Conservation (phyloP, 2,113 vertebrate genomes). For the Rhinoderma darwinii region DNA sequence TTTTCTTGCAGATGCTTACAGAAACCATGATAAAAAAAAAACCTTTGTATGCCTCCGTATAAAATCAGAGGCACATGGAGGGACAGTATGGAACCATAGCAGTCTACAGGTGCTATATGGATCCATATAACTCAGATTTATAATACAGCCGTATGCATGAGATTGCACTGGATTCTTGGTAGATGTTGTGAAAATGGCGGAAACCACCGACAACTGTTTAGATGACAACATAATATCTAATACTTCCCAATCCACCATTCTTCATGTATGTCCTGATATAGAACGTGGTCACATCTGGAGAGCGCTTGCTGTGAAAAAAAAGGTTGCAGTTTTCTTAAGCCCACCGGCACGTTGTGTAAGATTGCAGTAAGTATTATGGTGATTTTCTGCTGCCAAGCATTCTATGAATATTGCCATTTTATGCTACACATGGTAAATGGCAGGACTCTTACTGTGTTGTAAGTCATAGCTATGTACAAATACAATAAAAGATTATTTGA, state of each 20-base stretch:
- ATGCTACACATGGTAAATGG: neutral
- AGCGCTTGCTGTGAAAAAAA: neutral
- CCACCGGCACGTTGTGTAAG: neutral
- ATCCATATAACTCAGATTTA: too few relatives aligned
- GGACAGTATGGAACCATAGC: too few relatives aligned
- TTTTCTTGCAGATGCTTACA: too few relatives aligned
- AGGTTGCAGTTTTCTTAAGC: neutral
- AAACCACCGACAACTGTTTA: neutral
- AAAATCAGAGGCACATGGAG: too few relatives aligned
- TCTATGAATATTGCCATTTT: neutral
- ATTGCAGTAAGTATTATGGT: neutral
- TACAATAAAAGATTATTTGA: too few relatives aligned
- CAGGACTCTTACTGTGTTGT: neutral
- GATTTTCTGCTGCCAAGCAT: neutral
- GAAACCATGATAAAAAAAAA: too few relatives aligned
- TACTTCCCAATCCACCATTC: neutral
- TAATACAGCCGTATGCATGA: too few relatives aligned
- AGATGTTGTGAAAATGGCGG: too few relatives aligned
- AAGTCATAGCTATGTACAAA: neutral
- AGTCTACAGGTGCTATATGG: too few relatives aligned
- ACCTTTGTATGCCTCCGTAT: too few relatives aligned
- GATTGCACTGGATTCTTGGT: neutral
- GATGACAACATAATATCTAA: neutral
- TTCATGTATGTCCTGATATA: neutral
- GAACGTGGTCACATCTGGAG: neutral